A percentile compares a stretch with the other conserved stretches of the same genome.
These are phyloP conservation scores for Hetaerina americana DNA, from an alignment of 1,140 invertebrate genomes.

Conservation along the genomic window DNA sequence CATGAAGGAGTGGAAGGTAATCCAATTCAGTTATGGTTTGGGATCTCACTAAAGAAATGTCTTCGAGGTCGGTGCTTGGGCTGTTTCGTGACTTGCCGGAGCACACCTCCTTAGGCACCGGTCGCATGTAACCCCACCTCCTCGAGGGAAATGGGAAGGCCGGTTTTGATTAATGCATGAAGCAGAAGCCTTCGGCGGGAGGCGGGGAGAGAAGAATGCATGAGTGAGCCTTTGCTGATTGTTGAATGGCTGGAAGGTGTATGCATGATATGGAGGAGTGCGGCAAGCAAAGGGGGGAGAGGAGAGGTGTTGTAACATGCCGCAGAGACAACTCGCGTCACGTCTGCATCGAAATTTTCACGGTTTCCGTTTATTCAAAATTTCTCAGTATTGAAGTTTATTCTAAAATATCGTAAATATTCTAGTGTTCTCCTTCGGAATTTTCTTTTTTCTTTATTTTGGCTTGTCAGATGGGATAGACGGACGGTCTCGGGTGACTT, in stretches of 20 bases:
- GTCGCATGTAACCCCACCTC: background rate
- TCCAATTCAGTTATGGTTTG: too few species aligned
- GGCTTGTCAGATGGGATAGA: background rate
- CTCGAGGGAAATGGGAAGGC: background rate
- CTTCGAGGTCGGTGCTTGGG: too few species aligned
- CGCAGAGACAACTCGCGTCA: too few species aligned
- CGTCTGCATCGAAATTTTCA: too few species aligned
- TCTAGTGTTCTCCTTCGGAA: background rate
- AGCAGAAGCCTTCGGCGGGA: background rate
- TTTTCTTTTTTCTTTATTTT: background rate
- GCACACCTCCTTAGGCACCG: too few species aligned
- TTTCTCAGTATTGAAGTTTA: background rate
- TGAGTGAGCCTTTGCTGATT: background rate
- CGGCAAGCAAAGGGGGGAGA: background rate
- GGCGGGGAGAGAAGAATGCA: background rate
- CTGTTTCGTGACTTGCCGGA: background rate
- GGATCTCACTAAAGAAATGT: too few species aligned
- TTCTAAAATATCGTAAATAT: background rate
- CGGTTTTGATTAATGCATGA: background rate
- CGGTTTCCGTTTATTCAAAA: background rate
- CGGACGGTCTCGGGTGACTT: too few species aligned
- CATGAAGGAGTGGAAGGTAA: too few species aligned
- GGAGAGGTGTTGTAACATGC: too few species aligned
- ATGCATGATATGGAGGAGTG: background rate
- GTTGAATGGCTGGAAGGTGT: background rate